Evolutionary conservation across 1,140 invertebrate species (phyloP), one percentile per base, ranked within the genome.

Genomic region (Asobara japonica): DNA sequence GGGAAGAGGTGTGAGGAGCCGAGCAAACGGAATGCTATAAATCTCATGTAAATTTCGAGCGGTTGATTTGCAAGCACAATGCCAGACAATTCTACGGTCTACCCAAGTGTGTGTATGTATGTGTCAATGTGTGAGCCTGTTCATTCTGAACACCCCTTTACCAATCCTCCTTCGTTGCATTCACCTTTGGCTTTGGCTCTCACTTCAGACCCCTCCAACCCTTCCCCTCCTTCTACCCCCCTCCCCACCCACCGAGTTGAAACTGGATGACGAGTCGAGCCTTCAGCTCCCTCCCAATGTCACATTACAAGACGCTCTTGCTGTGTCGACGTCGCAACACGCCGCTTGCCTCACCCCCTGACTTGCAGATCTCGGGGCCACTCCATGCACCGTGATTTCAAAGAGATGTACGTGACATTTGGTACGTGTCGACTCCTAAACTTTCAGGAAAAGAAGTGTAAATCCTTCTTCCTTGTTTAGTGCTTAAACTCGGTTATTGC

Each of bases 31-130:
- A 84, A 84, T 82, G 82, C 83, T 79, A 84, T 85, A 85, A 84
- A 85, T 85, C 80, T 85, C 80, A 85, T 85, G 84, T 84, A 84
- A 85, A 85, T 85, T 85, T 79, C 76, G 81, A 76, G 77, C 79
- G 82, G 79, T 84, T 85, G 84, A 85, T 85, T 85, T 85, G 83
- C 83, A 85, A 85, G 80, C 84, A 83, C 82, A 84, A 84, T 84
- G 79, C 82, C 79, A 84, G 80, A 83, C 82, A 82, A 84, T 84
- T 83, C 79, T 79, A 81, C 82, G 79, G 76, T 84, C 80, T 78
- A 77, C 77, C 68, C 69, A 56, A 72, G 67, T 13, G n/a, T 13
- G 48, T 71, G 67, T 62, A 48, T 22, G 61, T 27, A 16, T 45
- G 20, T 60, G 25, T 41, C 38, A 13, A n/a, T 20, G 30, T 22